Evolutionary conservation across 2,888 invertebrate genomes (phyloP).

Genomic region (Cylloceria caligata): DNA sequence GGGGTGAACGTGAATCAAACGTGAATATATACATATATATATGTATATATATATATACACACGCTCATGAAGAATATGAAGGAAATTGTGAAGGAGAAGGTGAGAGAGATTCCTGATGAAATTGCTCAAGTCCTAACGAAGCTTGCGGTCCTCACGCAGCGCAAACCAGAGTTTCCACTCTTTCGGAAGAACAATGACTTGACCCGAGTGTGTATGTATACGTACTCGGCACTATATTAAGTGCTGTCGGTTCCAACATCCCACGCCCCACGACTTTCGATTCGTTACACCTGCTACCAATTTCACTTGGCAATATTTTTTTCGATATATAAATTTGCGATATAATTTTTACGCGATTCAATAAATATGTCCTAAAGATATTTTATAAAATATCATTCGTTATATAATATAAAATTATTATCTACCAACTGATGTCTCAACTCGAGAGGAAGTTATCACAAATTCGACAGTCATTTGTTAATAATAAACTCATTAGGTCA

Average conservation of each 20-base stretch:
- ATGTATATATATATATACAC: not conserved
- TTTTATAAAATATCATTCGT: too few species aligned
- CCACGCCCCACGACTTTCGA: slow-evolving; percentile 17
- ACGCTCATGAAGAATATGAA: slow-evolving; percentile 14
- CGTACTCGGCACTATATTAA: slow-evolving; percentile 14
- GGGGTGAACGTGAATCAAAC: not conserved
- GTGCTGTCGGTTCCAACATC: not conserved
- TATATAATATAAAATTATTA: too few species aligned
- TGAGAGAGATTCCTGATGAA: not conserved
- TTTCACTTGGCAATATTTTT: slow-evolving; percentile 36
- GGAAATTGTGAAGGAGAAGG: not conserved
- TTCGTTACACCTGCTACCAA: slow-evolving; percentile 37
- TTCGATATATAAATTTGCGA: not conserved
- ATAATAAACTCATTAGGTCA: too few species aligned
- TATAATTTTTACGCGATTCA: not conserved
- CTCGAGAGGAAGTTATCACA: too few species aligned
- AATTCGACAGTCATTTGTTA: too few species aligned
- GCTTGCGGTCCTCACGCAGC: slow-evolving; percentile 5
- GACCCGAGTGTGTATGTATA: not conserved
- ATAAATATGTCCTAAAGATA: not conserved
- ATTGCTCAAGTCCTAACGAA: slow-evolving; percentile 44
- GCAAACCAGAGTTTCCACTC: slow-evolving; percentile 44
- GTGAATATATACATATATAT: not conserved
- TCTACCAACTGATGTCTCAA: too few species aligned
- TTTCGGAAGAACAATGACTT: slow-evolving; percentile 45